A percentile compares a stretch with the other conserved stretches of the same genome.
phyloP scores from a whole-genome alignment of 2,888 invertebrate species.

The Clunio marinus region DNA sequence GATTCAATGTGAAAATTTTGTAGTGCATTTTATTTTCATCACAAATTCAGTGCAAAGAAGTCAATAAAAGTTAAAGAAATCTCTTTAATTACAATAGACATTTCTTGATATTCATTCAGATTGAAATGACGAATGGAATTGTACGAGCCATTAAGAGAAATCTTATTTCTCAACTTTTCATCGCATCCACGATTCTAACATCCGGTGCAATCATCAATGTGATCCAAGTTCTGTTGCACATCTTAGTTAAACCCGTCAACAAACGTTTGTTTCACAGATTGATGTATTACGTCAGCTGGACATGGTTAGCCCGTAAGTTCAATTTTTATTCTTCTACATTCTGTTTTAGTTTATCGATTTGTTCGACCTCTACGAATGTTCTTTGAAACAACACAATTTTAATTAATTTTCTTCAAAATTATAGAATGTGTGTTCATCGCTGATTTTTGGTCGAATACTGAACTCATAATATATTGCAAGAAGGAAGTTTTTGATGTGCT shows the following conservation, averaged over 20 bases:
- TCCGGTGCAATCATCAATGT: slow-evolving; percentile 74
- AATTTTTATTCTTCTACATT: too few species aligned
- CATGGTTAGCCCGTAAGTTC: slow-evolving; percentile 30
- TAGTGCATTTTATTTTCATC: too few species aligned
- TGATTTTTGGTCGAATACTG: slow-evolving; percentile 82
- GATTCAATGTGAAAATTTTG: too few species aligned
- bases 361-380: too few species aligned
- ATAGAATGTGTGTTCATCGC: slow-evolving; percentile 79
- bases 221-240: slow-evolving; percentile 69
- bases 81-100: too few species aligned
- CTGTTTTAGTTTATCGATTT: neutral
- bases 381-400: too few species aligned
- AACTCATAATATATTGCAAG: slow-evolving; percentile 65
- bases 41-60: too few species aligned
- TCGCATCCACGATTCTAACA: slow-evolving; percentile 72
- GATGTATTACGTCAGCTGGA: slow-evolving; percentile 64
- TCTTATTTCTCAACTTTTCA: slow-evolving; percentile 62
- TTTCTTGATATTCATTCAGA: too few species aligned
- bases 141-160: slow-evolving; percentile 57
- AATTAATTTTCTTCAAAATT: slow-evolving; percentile 47
- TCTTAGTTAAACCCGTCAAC: slow-evolving; percentile 68
- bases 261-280: slow-evolving; percentile 73
- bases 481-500: slow-evolving; percentile 68
- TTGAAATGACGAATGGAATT: slow-evolving; percentile 6
- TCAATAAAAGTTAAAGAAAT: too few species aligned